These are phyloP conservation scores for Mandrillus leucophaeus DNA, from an alignment of 2,113 vertebrate genomes.

Conservation along the genomic window DNA sequence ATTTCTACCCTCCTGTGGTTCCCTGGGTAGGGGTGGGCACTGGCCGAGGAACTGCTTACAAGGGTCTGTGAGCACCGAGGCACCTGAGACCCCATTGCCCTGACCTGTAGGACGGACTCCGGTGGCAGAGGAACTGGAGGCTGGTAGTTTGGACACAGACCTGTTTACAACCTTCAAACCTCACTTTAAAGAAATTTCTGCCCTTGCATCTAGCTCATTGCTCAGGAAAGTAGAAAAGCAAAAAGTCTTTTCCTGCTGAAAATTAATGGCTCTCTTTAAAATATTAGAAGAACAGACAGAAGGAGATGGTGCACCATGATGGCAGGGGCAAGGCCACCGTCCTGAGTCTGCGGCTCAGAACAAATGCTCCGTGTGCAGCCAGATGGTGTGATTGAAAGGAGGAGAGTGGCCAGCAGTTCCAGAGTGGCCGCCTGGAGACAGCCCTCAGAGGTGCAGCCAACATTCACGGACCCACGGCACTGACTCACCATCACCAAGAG, in stretches of 20 bases:
- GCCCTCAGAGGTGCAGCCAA: background rate
- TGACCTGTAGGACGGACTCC: background rate
- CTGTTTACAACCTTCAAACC: background rate
- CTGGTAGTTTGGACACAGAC: background rate
- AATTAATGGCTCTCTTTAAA: background rate
- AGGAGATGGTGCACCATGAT: rapidly evolving
- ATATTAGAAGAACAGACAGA: background rate
- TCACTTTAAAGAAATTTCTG: background rate
- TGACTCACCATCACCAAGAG: rapidly evolving
- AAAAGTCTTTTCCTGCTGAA: background rate
- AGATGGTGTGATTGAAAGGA: background rate
- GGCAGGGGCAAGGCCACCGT: background rate
- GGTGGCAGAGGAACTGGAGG: background rate
- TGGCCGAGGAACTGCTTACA: rapidly evolving
- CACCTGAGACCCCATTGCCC: rapidly evolving
- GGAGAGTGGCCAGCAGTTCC: background rate
- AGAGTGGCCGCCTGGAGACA: rapidly evolving
- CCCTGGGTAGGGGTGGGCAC: background rate
- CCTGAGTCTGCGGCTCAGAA: background rate
- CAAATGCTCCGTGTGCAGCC: background rate
- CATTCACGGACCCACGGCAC: background rate
- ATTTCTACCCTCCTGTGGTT: rapidly evolving
- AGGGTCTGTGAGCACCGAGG: rapidly evolving
- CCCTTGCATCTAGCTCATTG: background rate
- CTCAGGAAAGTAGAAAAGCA: background rate